These are phyloP conservation scores for Papilio helenus DNA, from an alignment of 1,140 invertebrate species.

Conservation along the genomic window DNA sequence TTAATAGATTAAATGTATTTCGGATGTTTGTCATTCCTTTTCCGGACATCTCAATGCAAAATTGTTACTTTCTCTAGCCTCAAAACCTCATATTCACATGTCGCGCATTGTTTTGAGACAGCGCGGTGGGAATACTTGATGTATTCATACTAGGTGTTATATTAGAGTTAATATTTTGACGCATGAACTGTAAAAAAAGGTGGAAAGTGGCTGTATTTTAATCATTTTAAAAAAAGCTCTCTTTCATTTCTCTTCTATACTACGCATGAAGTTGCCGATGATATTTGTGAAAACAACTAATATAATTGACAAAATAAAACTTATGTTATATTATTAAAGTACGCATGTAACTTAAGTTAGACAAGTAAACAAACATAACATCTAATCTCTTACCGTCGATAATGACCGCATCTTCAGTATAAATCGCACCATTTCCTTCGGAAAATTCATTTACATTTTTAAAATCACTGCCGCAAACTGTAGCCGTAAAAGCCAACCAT, in stretches of 20 bases:
- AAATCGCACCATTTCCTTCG: conserved; percentile 64
- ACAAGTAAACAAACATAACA: conserved; percentile 1
- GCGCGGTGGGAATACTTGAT: conserved; percentile 60
- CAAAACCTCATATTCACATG: conserved; percentile 72
- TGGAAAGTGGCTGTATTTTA: too few relatives aligned
- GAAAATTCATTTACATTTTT: conserved; percentile 64
- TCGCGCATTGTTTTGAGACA: conserved; percentile 70
- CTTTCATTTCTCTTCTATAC: too few relatives aligned
- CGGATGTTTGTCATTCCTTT: conserved; percentile 28
- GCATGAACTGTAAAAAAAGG: neutral
- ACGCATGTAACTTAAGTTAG: neutral
- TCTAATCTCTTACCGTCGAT: conserved; percentile 66
- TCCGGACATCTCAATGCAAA: conserved; percentile 61
- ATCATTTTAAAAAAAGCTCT: neutral
- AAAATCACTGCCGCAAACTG: conserved; percentile 57
- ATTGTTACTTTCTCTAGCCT: conserved; percentile 81
- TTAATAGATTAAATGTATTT: conserved; percentile 27
- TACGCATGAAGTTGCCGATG: too few relatives aligned
- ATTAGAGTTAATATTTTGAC: conserved; percentile 11
- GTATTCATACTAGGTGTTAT: conserved; percentile 46
- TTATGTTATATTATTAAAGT: too few relatives aligned
- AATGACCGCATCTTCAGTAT: conserved; percentile 73
- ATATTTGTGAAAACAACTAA: too few relatives aligned
- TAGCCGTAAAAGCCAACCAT: conserved; percentile 54
- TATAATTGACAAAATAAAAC: too few relatives aligned